phyloP scores from a whole-genome alignment of 2,797 vertebrate species.

The Melanotaenia trifasciata region DNA sequence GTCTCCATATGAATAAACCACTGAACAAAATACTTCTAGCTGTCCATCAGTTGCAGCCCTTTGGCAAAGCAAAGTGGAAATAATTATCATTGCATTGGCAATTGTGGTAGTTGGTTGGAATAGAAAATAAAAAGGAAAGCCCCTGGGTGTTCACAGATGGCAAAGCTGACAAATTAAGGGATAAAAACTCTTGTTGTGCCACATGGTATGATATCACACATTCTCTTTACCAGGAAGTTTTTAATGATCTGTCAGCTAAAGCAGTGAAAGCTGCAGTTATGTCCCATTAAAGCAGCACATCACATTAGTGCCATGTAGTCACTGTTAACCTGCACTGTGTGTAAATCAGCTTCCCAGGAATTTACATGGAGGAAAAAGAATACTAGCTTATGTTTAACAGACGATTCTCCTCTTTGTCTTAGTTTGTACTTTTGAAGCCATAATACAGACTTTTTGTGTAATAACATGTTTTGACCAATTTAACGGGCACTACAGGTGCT shows the following conservation, averaged over 20 bases:
- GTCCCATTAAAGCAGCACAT: conserved; percentile 20
- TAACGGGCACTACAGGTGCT: background rate
- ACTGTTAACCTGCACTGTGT: background rate
- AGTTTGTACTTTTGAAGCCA: background rate
- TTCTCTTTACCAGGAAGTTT: conserved; percentile 18
- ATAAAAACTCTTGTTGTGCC: conserved; percentile 22
- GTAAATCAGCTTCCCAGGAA: background rate
- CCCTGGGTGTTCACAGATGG: conserved; percentile 37
- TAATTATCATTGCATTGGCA: conserved; percentile 36
- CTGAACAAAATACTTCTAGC: conserved; percentile 4
- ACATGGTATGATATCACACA: conserved; percentile 17
- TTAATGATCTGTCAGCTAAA: conserved; percentile 43
- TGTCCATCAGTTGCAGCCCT: conserved; percentile 30
- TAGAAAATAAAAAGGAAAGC: conserved; percentile 5
- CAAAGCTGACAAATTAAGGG: conserved; percentile 14
- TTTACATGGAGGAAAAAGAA: background rate
- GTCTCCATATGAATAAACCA: conserved; percentile 45
- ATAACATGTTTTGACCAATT: background rate
- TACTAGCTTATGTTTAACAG: background rate
- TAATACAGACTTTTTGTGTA: background rate
- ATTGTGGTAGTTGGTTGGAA: conserved; percentile 10
- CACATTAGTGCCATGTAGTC: conserved; percentile 2
- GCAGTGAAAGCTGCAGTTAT: conserved; percentile 29
- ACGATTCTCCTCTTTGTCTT: conserved; percentile 4
- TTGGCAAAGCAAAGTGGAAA: conserved; percentile 27